These are phyloP conservation scores for Oxycera nigricornis DNA, from an alignment of 2,888 invertebrate species.

Conservation along the genomic window DNA sequence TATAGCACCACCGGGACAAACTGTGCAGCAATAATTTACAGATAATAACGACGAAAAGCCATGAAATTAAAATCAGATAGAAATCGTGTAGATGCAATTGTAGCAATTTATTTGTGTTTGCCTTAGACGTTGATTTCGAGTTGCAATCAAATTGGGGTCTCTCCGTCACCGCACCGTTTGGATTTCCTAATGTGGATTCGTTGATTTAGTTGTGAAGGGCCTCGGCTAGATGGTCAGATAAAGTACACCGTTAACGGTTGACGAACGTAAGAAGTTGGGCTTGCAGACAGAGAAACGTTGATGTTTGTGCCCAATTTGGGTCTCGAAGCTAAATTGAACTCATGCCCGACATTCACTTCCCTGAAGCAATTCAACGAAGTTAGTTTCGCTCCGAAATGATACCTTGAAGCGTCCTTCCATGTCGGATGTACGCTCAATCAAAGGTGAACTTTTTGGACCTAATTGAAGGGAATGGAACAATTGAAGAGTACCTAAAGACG, in stretches of 20 bases:
- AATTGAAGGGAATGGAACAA: no score
- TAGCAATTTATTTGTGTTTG: constrained; percentile 18
- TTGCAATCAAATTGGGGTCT: constrained; percentile 11
- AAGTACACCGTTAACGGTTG: neutral
- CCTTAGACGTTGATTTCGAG: neutral
- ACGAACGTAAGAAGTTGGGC: neutral
- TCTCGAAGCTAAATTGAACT: no score
- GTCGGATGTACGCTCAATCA: no score
- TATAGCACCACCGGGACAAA: neutral
- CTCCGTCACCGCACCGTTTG: neutral
- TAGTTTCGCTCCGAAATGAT: no score
- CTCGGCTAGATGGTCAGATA: neutral
- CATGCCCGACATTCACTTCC: no score
- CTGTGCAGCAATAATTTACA: neutral
- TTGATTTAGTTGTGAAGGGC: constrained; percentile 7
- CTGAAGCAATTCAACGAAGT: no score
- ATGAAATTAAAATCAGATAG: constrained; percentile 19
- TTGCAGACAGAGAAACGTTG: neutral
- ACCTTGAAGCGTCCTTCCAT: no score
- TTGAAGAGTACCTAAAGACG: no score
- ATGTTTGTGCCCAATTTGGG: neutral
- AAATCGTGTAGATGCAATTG: constrained; percentile 27
- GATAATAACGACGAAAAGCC: neutral
- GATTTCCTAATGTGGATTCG: neutral
- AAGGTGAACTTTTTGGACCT: no score